Evolutionary conservation across 1,140 invertebrate species (phyloP), one percentile per base, ranked within the genome.

Genomic region (Drosophila nasuta): DNA sequence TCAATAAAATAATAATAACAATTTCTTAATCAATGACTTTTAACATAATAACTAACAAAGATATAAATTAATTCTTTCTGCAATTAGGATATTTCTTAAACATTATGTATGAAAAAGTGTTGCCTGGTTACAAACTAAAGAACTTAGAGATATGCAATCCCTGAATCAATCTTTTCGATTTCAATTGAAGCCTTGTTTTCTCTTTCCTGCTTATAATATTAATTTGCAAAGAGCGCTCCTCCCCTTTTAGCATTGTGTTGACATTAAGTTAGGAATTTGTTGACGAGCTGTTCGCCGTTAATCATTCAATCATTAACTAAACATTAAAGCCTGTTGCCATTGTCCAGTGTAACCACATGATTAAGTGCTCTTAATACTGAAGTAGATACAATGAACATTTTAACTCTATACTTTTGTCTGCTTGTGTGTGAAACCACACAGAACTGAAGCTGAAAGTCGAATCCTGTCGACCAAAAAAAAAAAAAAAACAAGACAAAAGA

Each of bases 301-400:
- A 43, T 68, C 20, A 43, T 17, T 17, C 20, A 17, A 70, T 43
- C 67, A 70, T 70, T 70, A 70, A 52, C 48, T 70, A 70, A 70
- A 46, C 49, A 65, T 45, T 35, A 70, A 54, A 51, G 66, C 46
- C 46, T 13, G 17, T 49, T 49, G 35, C 25, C 45, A 45, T 41
- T 70, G 28, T 70, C 38, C 38, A 28, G 43, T 38, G 17, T 60
- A 56, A 69, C 57, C 71, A 69, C 71, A 69, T 74, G 71, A 74
- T 74, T 74, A 74, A 74, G 65, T 69, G 38, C 63, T 25, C 20
- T 52, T 59, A 58, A 8, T 38, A n/a, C n/a, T 8, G n/a, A 46
- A 35, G 57, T 57, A 41, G 11, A 25, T 11, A 25, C 15, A 13
- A 38, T 3, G 35, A 38, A 38, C 35, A 38, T 38, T 38, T 38